Evolutionary conservation across 2,888 invertebrate genomes (phyloP).

Genomic region (Thecophora atra): DNA sequence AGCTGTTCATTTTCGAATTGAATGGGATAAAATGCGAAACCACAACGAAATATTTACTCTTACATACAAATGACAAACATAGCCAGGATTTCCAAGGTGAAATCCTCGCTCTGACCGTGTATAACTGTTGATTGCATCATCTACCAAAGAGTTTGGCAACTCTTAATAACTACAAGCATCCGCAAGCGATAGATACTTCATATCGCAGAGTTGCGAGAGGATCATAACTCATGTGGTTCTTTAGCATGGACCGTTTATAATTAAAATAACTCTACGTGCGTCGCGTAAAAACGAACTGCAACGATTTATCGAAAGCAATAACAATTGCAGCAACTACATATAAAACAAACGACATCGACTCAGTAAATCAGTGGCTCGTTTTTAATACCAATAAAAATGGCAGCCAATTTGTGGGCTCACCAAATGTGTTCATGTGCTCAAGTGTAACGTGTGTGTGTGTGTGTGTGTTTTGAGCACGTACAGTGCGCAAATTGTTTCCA

Average conservation of each 20-base stretch:
- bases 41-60: too few species aligned
- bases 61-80: too few species aligned
- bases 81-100: too few species aligned
- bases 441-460: neutral
- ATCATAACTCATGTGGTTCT: neutral
- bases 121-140: too few species aligned
- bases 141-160: neutral
- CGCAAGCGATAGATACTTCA: neutral
- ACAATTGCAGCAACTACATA: constrained; percentile 1
- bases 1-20: too few species aligned
- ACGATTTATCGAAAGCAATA: neutral
- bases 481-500: constrained; percentile 34
- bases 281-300: neutral
- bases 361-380: constrained; percentile 13
- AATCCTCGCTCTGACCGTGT: too few species aligned
- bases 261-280: constrained; percentile 1
- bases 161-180: neutral
- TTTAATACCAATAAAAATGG: constrained; percentile 25
- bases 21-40: too few species aligned
- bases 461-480: constrained; percentile 30
- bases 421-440: constrained; percentile 42
- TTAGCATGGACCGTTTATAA: neutral
- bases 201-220: neutral
- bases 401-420: constrained; percentile 43
- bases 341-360: neutral